Evolutionary conservation across 2,113 vertebrate species (phyloP).

Genomic region (Prinia subflava): DNA sequence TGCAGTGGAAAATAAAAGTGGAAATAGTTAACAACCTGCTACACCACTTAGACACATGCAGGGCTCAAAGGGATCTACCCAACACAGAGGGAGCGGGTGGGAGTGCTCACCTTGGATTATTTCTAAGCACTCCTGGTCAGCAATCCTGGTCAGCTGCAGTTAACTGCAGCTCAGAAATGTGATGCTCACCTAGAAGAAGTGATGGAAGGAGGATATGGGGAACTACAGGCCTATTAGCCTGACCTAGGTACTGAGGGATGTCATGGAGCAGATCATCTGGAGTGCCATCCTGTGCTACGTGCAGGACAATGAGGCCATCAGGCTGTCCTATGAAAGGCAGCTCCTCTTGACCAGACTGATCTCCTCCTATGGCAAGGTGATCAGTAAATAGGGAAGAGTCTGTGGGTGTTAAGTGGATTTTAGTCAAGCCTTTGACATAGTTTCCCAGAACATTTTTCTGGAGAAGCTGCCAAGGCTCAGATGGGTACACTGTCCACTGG

Average conservation of each 20-base stretch:
- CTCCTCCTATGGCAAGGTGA: neutral
- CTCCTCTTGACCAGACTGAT: neutral
- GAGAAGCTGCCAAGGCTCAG: neutral
- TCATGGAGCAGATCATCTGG: neutral
- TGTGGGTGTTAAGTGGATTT: neutral
- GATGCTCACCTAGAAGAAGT: neutral
- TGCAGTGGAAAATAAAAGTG: neutral
- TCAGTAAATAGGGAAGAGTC: neutral
- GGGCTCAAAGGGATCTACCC: neutral
- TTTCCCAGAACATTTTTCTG: neutral
- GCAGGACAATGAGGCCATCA: neutral
- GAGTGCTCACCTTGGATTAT: neutral
- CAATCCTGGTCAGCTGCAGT: neutral
- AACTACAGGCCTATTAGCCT: neutral
- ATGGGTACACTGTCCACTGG: neutral
- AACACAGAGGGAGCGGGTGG: neutral
- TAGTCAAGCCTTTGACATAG: neutral
- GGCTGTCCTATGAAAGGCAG: neutral
- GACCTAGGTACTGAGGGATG: neutral
- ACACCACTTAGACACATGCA: neutral
- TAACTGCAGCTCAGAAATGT: neutral
- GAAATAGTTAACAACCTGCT: neutral
- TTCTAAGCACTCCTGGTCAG: neutral
- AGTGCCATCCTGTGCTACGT: rapidly evolving
- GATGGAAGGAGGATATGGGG: neutral